Base-by-base conservation (phyloP, 2,888 invertebrate genomes). In the Cloeon dipterum region DNA sequence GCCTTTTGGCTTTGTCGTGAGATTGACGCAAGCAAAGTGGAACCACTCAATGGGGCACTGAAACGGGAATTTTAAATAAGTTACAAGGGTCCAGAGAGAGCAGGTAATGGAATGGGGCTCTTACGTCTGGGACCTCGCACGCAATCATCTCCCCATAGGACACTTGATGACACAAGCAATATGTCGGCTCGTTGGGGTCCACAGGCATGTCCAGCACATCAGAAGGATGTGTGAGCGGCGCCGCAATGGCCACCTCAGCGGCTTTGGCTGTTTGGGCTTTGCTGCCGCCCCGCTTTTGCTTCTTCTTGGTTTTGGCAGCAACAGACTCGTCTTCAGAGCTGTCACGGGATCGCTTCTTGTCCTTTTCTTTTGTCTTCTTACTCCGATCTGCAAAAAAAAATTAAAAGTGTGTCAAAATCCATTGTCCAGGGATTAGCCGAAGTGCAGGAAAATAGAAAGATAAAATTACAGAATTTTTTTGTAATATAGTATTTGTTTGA, bases 121-220 rank as follows among this genome's bases (percentile, higher is more conserved):
- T 64, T 58, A 72, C 79, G 63, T 82, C 82, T 35, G 74, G 74
- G 58, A 91, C 91, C 59, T 93, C 91, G 65, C 91, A 93, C 43
- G 83, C 86, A 52, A 93, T 88, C 91, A 93, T 93, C 63, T 91
- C 86, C 39, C 91, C 91, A 49, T 88, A 91, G 3, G 89, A 89
- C 35, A 83, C 82, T 68, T 96, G 94, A 57, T 94, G 91, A 52
- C 96, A 98, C 26, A 93, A 63, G 55, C 94, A 98, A 55, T 98
- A 98, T 1, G 93, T 94, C 0, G 96, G 96, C 54, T 98, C 96
- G 52, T 96, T 96, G 0, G 96, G 96, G 64, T 98, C 64, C 2
- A 69, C 66, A 4, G 67, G 66, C 66, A 68, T 68, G 48, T 68
- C 67, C 35, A 67, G 49, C 2, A 64, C 62, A 43, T 65, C 94